Percentiles rank a stretch among this genome's conserved stretches.
These are phyloP conservation scores for Polylopha cassiicola DNA, from an alignment of 2,888 invertebrate species.

Conservation along the genomic window DNA sequence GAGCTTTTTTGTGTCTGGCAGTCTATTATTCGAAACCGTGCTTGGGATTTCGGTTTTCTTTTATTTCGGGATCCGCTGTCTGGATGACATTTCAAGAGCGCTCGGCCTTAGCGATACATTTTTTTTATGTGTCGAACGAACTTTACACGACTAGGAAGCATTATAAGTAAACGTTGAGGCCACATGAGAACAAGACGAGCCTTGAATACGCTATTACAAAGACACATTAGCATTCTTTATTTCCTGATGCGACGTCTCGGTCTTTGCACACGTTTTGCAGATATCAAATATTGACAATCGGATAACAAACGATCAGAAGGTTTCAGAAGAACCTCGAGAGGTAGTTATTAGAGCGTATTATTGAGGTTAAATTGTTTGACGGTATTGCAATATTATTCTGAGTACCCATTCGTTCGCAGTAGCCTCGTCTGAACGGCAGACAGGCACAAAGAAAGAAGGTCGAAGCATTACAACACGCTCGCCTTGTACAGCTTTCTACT, in stretches of 20 bases:
- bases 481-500: constrained; percentile 76
- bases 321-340: constrained; percentile 49
- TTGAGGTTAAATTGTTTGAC: constrained; percentile 59
- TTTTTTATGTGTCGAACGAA: constrained; percentile 28
- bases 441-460: constrained; percentile 67
- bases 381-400: constrained; percentile 52
- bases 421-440: constrained; percentile 65
- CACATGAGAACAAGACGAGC: constrained; percentile 62
- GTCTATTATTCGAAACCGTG: constrained; percentile 16
- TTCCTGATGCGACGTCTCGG: constrained; percentile 65
- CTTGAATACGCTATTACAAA: constrained; percentile 72
- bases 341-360: constrained; percentile 62
- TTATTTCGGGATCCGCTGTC: constrained; percentile 12
- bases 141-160: constrained; percentile 51
- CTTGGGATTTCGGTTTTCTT: constrained; percentile 6
- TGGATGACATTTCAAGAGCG: constrained; percentile 13
- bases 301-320: constrained; percentile 42
- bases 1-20: constrained; percentile 26
- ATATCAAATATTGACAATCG: constrained; percentile 35
- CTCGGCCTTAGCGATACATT: constrained; percentile 4
- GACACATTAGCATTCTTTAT: constrained; percentile 69
- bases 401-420: constrained; percentile 48
- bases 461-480: constrained; percentile 69
- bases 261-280: constrained; percentile 45
- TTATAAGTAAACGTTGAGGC: constrained; percentile 62